These are phyloP conservation scores for Diploptera punctata DNA, from an alignment of 2,888 invertebrate genomes.

Conservation along the genomic window DNA sequence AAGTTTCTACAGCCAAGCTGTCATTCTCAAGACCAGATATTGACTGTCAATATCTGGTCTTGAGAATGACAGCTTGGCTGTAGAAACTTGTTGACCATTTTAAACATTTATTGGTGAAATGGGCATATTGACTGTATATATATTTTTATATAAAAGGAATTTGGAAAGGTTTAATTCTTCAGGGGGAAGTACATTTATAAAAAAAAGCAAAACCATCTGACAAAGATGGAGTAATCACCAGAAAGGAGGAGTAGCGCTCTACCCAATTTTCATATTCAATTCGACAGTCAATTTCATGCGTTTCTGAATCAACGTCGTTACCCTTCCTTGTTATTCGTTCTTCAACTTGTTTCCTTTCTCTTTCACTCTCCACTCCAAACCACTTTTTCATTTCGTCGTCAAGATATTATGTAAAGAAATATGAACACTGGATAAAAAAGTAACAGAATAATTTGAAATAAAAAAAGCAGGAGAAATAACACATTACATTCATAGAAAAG, in stretches of 20 bases:
- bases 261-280: slow-evolving; percentile 38
- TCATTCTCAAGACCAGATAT: too few relatives aligned
- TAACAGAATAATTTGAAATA: not conserved
- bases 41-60: too few relatives aligned
- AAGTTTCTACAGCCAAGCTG: too few relatives aligned
- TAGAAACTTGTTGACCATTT: too few relatives aligned
- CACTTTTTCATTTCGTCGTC: not conserved
- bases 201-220: not conserved
- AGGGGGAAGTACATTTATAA: not conserved
- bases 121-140: too few relatives aligned
- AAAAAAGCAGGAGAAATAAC: slow-evolving; percentile 20
- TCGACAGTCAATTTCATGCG: slow-evolving; percentile 38
- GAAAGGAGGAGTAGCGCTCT: slow-evolving; percentile 9
- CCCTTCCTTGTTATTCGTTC: slow-evolving; percentile 18
- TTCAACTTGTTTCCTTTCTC: slow-evolving; percentile 11
- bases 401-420: not conserved
- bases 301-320: slow-evolving; percentile 26
- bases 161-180: not conserved
- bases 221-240: not conserved
- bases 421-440: not conserved
- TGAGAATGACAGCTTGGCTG: too few relatives aligned
- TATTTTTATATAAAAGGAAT: not conserved
- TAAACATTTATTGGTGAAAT: too few relatives aligned
- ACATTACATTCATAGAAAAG: slow-evolving; percentile 13
- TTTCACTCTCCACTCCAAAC: not conserved